These are phyloP conservation scores for Chromis chromis DNA, from an alignment of 2,797 vertebrate genomes.

Conservation along the genomic window DNA sequence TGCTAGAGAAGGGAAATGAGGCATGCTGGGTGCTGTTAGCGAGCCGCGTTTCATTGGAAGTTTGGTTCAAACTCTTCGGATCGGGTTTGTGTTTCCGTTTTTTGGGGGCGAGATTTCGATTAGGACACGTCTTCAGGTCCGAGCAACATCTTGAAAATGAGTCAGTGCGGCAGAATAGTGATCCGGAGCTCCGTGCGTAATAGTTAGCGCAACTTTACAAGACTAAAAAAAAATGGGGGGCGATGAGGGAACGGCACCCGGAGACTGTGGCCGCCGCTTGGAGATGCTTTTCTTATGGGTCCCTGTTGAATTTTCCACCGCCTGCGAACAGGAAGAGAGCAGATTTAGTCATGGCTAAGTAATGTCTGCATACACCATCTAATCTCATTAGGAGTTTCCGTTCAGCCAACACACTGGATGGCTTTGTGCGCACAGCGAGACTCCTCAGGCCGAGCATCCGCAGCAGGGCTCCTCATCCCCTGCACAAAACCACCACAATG, in stretches of 20 bases:
- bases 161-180: slow-evolving; percentile 86
- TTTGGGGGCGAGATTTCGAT: slow-evolving; percentile 51
- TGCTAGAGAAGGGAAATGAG: not conserved
- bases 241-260: not conserved
- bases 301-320: slow-evolving; percentile 92
- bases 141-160: slow-evolving; percentile 96
- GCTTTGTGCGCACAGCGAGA: slow-evolving; percentile 88
- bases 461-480: slow-evolving; percentile 67
- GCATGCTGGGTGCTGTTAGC: too few species aligned
- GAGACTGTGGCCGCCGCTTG: not conserved
- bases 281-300: slow-evolving; percentile 82
- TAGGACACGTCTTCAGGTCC: slow-evolving; percentile 93
- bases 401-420: slow-evolving; percentile 91
- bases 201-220: slow-evolving; percentile 6
- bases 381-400: slow-evolving; percentile 99
- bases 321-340: slow-evolving; percentile 91
- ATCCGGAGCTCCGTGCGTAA: slow-evolving; percentile 47
- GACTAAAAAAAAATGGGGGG: slow-evolving; percentile 11
- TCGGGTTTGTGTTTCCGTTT: not conserved
- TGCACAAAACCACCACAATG: slow-evolving; percentile 66
- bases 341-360: slow-evolving; percentile 96
- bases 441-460: slow-evolving; percentile 70
- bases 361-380: slow-evolving; percentile 95
- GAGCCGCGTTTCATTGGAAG: not conserved
- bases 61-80: not conserved